Percentiles rank a stretch among this genome's conserved stretches.
These are phyloP conservation scores for Protonemura montana DNA, from an alignment of 2,888 invertebrate species.

Conservation along the genomic window DNA sequence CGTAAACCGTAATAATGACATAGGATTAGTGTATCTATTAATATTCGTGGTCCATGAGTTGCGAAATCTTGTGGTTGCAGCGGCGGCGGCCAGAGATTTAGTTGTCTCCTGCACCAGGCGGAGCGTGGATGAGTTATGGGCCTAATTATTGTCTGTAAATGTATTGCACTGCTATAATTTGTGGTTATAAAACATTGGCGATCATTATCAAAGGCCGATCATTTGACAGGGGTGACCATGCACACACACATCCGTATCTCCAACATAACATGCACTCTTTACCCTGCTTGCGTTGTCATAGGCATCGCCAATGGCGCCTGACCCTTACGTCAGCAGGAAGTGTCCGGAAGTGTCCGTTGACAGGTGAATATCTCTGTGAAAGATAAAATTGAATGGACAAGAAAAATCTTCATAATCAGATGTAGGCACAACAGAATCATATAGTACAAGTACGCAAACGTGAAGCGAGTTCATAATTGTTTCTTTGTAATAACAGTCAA, in stretches of 20 bases:
- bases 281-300: too few species aligned
- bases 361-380: neutral
- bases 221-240: constrained; percentile 2
- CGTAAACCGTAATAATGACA: constrained; percentile 7
- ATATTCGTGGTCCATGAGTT: neutral
- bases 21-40: neutral
- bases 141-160: constrained; percentile 29
- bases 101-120: neutral
- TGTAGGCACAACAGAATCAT: too few species aligned
- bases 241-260: neutral
- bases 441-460: neutral
- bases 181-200: constrained; percentile 27
- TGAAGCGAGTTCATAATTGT: neutral
- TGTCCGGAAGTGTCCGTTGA: neutral
- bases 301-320: too few species aligned
- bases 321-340: neutral
- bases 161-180: constrained; percentile 13
- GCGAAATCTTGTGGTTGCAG: neutral
- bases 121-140: constrained; percentile 8
- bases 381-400: neutral
- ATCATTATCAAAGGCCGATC: constrained; percentile 4
- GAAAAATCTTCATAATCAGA: too few species aligned
- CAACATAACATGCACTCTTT: neutral
- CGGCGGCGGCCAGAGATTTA: neutral
- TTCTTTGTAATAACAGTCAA: neutral